Evolutionary conservation across 2,797 vertebrate genomes (phyloP).

Genomic region (Gadopsis bispinosus): DNA sequence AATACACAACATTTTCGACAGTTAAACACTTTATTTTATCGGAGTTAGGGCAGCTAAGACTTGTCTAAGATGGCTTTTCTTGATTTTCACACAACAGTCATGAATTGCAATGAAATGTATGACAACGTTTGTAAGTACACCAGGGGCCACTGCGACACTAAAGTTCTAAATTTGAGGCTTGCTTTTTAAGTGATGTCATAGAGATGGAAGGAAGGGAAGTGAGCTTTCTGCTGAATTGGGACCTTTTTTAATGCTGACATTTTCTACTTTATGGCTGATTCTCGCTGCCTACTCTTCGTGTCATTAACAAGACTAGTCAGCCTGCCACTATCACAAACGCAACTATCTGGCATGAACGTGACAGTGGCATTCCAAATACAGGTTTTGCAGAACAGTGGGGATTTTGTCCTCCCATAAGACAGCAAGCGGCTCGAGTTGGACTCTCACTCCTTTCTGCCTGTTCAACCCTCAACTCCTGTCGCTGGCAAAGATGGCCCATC

Average conservation of each 20-base stretch:
- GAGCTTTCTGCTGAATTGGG: neutral
- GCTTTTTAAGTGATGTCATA: neutral
- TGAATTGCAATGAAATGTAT: neutral
- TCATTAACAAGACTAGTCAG: neutral
- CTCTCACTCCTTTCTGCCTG: constrained; percentile 34
- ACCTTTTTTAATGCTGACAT: neutral
- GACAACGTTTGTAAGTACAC: neutral
- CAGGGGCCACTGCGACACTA: neutral
- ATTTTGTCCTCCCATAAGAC: constrained; percentile 41
- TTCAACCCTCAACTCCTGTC: constrained; percentile 58
- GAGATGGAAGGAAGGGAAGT: neutral
- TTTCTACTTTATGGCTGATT: neutral
- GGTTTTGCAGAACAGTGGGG: constrained; percentile 46
- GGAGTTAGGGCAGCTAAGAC: neutral
- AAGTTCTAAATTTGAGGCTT: neutral
- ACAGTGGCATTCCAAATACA: constrained; percentile 19
- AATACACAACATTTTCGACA: neutral
- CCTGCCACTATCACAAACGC: too few relatives aligned
- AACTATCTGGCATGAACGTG: constrained; percentile 19
- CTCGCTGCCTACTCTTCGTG: too few relatives aligned
- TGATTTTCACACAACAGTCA: neutral
- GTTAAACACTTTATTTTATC: neutral
- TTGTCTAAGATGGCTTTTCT: too few relatives aligned
- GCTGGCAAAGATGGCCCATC: constrained; percentile 85
- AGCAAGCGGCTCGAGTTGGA: neutral